A percentile compares a stretch with the other conserved stretches of the same genome.
phyloP scores from a whole-genome alignment of 2,113 vertebrate genomes.

The Coptodon rendalli region DNA sequence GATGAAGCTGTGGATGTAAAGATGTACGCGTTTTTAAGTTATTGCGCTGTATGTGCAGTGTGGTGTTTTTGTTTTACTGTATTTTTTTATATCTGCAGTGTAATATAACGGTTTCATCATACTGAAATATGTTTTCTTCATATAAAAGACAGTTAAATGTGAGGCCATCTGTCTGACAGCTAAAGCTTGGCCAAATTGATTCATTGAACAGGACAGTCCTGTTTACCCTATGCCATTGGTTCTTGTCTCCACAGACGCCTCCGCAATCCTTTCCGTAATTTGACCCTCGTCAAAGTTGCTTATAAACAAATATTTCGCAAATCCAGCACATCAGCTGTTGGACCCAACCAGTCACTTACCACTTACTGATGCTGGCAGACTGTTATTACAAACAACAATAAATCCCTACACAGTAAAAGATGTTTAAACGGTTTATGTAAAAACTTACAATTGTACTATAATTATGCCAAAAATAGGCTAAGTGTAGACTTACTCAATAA shows the following conservation, averaged over 20 bases:
- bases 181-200: background rate
- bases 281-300: background rate
- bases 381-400: background rate
- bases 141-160: background rate
- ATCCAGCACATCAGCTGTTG: background rate
- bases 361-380: background rate
- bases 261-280: background rate
- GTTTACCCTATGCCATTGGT: rapidly evolving
- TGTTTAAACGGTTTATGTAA: background rate
- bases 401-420: background rate
- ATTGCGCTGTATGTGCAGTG: background rate
- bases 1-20: background rate
- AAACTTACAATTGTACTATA: background rate
- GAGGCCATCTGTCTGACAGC: background rate
- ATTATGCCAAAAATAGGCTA: background rate
- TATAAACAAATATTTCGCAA: background rate
- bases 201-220: background rate
- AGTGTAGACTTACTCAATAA: background rate
- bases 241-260: background rate
- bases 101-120: background rate
- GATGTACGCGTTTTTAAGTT: background rate
- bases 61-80: background rate
- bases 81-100: background rate
- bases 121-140: background rate
- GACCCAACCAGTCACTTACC: background rate